Base-by-base conservation (phyloP, 2,113 vertebrate species). In the Rhineura floridana region DNA sequence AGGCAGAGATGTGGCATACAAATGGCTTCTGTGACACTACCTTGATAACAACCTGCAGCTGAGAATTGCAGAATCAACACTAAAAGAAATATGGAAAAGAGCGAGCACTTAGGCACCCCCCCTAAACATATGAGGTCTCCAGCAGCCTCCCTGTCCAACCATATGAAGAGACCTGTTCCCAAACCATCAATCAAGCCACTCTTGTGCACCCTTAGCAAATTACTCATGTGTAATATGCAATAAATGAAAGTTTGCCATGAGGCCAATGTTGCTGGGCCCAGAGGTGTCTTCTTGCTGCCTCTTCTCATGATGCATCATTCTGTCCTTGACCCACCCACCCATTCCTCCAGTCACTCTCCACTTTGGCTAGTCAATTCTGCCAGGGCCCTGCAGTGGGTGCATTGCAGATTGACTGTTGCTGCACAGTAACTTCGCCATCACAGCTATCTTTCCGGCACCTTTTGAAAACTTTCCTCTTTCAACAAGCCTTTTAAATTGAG, bases 21-120 rank as follows among this genome's bases (percentile, higher is more conserved):
- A 87, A 79, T 81, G 81, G 87, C 70, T 73, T 89, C 59, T 84
- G 77, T 94, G 63, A 76, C n/a, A n/a, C n/a, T n/a, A n/a, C n/a
- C n/a, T n/a, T n/a, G n/a, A n/a, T n/a, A n/a, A n/a, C n/a, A n/a
- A n/a, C n/a, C n/a, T n/a, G n/a, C n/a, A n/a, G n/a, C 63, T 81
- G 78, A 28, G 0, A 73, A 79, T 30, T 2, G 19, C 72, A 73
- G 88, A 87, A 70, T 88, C n/a, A 13, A 39, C 67, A 30, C 3
- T n/a, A 6, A 55, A 84, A 73, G 33, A 70, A 70, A 39, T 13
- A 12, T 44, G 17, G 39, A 7, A 72, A 55, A 52, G 67, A 42
- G 19, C n/a, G 2, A 36, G 62, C 63, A 21, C 28, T 48, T 11
- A 77, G 36, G 19, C 0, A 2, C 33, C 44, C 81, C 19, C 48